Percentiles rank a stretch among this genome's conserved stretches.
phyloP scores from a whole-genome alignment of 2,797 vertebrate genomes.

The Xyrichtys novacula region DNA sequence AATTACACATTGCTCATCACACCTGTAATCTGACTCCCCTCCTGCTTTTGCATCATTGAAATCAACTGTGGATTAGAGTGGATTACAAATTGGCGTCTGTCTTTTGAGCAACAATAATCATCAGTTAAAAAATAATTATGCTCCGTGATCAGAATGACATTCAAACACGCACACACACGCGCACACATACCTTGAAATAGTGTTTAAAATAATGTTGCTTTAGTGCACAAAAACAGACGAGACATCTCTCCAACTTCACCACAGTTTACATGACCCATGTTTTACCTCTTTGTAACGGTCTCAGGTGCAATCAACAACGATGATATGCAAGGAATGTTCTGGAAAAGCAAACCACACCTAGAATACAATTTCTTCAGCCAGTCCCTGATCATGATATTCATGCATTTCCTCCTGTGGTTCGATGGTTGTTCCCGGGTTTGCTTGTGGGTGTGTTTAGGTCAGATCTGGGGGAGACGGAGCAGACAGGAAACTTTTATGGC shows the following conservation, averaged over 20 bases:
- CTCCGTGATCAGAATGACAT: constrained; percentile 52
- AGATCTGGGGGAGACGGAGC: constrained; percentile 23
- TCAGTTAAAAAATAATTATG: constrained; percentile 54
- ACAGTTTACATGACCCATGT: constrained; percentile 35
- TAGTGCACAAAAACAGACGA: constrained; percentile 67
- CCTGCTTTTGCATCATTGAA: constrained; percentile 45
- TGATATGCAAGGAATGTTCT: constrained; percentile 47
- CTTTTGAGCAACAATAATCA: constrained; percentile 55
- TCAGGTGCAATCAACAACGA: constrained; percentile 33
- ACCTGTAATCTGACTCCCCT: constrained; percentile 61
- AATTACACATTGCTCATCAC: constrained; percentile 75
- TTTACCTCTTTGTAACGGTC: constrained; percentile 26
- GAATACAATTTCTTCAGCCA: constrained; percentile 25
- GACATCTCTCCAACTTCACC: constrained; percentile 38
- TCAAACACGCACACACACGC: constrained; percentile 53
- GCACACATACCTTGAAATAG: constrained; percentile 60
- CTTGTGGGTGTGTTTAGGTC: constrained; percentile 4
- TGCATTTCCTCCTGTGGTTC: constrained; percentile 1
- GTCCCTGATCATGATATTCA: constrained; percentile 1
- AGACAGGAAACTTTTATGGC: constrained; percentile 55
- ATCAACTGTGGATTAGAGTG: constrained; percentile 34
- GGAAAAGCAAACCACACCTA: constrained; percentile 42
- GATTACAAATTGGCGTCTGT: constrained; percentile 68
- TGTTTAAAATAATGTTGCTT: constrained; percentile 72
- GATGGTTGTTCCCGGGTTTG: background rate